A percentile compares a stretch with the other conserved stretches of the same genome.
Evolutionary conservation across 2,797 vertebrate genomes (phyloP).

Genomic region (Myotis findleyi): DNA sequence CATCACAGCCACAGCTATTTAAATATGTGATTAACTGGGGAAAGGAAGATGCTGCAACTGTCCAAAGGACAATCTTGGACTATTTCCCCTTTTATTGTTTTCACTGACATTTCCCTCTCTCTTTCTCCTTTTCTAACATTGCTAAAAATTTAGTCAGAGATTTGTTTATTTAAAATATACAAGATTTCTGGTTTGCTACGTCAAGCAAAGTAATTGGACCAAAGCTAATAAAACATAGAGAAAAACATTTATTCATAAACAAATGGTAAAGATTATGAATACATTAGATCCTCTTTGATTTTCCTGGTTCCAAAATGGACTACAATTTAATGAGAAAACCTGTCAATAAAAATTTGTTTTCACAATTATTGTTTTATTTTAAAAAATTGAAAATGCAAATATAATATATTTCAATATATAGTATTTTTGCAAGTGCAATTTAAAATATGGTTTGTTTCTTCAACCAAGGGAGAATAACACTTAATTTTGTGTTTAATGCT

Average conservation of each 20-base stretch:
- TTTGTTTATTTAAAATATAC: slow-evolving; percentile 30
- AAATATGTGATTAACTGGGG: background rate
- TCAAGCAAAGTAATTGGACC: background rate
- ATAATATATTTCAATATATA: background rate
- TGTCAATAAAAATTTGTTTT: background rate
- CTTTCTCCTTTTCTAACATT: background rate
- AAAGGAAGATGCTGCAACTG: background rate
- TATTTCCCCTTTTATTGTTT: background rate
- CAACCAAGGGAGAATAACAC: background rate
- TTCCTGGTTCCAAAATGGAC: background rate
- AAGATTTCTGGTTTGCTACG: background rate
- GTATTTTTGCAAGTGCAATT: background rate
- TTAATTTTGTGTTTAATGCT: background rate
- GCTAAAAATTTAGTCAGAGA: background rate
- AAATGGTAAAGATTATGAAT: background rate
- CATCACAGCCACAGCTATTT: background rate
- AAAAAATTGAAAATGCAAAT: background rate
- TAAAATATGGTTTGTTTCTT: slow-evolving; percentile 14
- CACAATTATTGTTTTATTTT: background rate
- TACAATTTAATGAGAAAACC: background rate
- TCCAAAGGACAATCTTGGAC: background rate
- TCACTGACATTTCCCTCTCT: background rate
- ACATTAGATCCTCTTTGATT: background rate
- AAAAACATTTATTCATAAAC: background rate
- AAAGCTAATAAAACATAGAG: slow-evolving; percentile 6